Percentiles rank a stretch among this genome's conserved stretches.
phyloP scores from a whole-genome alignment of 2,113 vertebrate genomes.

The Trematocara zebra region DNA sequence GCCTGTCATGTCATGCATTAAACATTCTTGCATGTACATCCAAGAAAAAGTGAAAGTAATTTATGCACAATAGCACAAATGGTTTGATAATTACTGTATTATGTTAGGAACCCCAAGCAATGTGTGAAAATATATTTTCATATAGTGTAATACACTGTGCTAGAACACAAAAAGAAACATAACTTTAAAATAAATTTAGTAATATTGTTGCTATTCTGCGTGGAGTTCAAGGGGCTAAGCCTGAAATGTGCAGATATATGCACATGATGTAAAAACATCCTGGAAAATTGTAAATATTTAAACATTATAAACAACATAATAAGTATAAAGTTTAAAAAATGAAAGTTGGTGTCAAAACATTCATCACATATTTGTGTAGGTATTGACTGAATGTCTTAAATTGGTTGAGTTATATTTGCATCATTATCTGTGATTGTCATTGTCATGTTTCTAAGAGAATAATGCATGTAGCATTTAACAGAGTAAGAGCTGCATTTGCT shows the following conservation, averaged over 20 bases:
- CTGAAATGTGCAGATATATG: background rate
- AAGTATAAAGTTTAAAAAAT: background rate
- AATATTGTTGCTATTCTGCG: background rate
- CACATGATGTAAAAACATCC: background rate
- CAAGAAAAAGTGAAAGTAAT: background rate
- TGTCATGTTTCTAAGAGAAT: background rate
- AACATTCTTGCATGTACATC: background rate
- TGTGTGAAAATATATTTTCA: background rate
- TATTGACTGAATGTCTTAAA: background rate
- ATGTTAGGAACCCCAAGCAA: background rate
- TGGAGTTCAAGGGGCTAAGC: background rate
- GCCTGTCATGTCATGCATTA: background rate
- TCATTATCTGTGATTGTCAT: background rate
- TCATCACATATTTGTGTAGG: background rate
- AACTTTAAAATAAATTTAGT: background rate
- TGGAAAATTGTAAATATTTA: background rate
- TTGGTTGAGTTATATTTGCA: background rate
- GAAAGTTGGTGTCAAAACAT: background rate
- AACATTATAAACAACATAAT: background rate
- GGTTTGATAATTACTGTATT: background rate
- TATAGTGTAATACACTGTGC: background rate
- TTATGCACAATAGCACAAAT: background rate
- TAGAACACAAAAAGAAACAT: background rate
- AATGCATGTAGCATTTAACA: conserved; percentile 32
- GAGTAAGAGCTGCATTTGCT: background rate